phyloP scores from a whole-genome alignment of 2,113 vertebrate genomes.

The Zapornia atra region DNA sequence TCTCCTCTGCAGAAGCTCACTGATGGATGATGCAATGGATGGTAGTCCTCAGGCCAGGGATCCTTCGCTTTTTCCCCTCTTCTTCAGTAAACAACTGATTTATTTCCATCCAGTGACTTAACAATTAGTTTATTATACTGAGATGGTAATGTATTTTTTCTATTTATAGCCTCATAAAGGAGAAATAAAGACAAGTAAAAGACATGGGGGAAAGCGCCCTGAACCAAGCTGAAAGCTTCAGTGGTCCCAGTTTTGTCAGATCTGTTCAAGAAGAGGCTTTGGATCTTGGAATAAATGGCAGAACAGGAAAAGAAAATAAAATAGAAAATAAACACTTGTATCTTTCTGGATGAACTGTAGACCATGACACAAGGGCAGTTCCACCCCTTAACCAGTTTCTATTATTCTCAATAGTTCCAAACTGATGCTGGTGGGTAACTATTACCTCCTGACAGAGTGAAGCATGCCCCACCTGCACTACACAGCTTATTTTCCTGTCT shows the following conservation, averaged over 20 bases:
- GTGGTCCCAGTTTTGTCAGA: neutral
- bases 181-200: slow-evolving; percentile 25
- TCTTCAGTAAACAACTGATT: neutral
- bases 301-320: neutral
- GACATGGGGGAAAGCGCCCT: neutral
- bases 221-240: neutral
- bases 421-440: neutral
- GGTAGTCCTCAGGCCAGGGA: neutral
- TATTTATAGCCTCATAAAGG: neutral
- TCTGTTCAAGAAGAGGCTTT: neutral
- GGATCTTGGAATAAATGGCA: too few relatives aligned
- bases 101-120: neutral
- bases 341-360: neutral
- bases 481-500: neutral
- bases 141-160: neutral
- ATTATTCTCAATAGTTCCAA: neutral
- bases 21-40: neutral
- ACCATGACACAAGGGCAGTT: neutral
- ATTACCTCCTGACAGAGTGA: neutral
- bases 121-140: neutral
- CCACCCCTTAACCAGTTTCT: neutral
- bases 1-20: neutral
- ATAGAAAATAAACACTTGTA: neutral
- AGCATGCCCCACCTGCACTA: neutral
- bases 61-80: neutral